These are phyloP conservation scores for Caranx melampygus DNA, from an alignment of 2,113 vertebrate genomes.

Conservation along the genomic window DNA sequence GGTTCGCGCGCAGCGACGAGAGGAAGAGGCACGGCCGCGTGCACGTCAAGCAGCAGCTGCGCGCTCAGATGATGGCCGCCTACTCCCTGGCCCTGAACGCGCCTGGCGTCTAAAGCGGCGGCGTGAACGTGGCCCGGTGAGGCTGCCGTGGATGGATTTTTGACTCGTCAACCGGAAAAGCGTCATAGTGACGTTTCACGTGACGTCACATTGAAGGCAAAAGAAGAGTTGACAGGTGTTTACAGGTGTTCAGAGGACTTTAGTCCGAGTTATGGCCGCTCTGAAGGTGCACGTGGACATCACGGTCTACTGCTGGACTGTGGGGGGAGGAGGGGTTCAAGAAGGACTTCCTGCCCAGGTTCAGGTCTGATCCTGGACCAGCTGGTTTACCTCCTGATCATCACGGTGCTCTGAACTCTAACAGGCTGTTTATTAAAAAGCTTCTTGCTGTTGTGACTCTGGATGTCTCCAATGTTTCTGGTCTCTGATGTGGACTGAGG, in stretches of 20 bases:
- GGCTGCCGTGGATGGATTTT: conserved; percentile 18
- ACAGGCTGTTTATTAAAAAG: neutral
- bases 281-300: neutral
- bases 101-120: conserved; percentile 58
- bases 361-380: neutral
- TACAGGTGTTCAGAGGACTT: conserved; percentile 33
- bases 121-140: neutral
- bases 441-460: neutral
- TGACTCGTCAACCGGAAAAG: conserved; percentile 53
- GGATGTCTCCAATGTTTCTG: neutral
- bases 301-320: neutral
- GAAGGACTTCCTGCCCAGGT: neutral
- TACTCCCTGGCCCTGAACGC: conserved; percentile 75
- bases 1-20: conserved; percentile 93
- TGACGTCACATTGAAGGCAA: conserved; percentile 59
- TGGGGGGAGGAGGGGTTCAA: neutral
- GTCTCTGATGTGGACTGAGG: too few relatives aligned
- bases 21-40: conserved; percentile 95
- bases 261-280: conserved; percentile 5
- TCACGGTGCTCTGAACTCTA: neutral
- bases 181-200: conserved; percentile 49
- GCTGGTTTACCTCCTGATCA: neutral
- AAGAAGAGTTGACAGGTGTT: conserved; percentile 13
- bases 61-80: conserved; percentile 80
- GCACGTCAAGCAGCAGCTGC: conserved; percentile 90